Evolutionary conservation across 1,140 invertebrate genomes (phyloP).

Genomic region (Choristoneura fumiferana): DNA sequence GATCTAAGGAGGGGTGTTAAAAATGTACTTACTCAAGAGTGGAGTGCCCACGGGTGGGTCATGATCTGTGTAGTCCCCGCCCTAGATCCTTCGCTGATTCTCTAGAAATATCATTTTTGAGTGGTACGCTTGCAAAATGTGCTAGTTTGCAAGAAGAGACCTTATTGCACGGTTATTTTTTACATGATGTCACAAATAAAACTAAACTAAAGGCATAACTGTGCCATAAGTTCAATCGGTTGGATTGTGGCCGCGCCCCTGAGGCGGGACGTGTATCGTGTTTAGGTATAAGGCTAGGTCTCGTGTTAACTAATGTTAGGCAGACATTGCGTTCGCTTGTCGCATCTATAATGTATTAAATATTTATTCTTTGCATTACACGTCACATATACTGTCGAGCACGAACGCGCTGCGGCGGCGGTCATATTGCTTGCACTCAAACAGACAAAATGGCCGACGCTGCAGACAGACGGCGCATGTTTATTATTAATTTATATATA

Average conservation of each 20-base stretch:
- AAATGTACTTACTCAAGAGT: too few species aligned
- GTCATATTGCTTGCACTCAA: constrained; percentile 14
- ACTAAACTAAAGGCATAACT: too few species aligned
- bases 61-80: too few species aligned
- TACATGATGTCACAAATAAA: too few species aligned
- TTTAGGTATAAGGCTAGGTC: constrained; percentile 65
- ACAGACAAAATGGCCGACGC: neutral
- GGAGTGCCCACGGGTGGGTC: too few species aligned
- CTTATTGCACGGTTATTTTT: too few species aligned
- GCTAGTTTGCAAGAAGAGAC: too few species aligned
- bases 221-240: too few species aligned
- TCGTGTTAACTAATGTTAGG: constrained; percentile 75
- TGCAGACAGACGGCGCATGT: constrained; percentile 15
- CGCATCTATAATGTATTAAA: constrained; percentile 43
- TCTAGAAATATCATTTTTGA: too few species aligned
- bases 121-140: too few species aligned
- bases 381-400: constrained; percentile 21
- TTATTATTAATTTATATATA: constrained; percentile 54
- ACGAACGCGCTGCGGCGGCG: constrained; percentile 22
- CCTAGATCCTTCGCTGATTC: too few species aligned
- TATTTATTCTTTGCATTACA: constrained; percentile 46
- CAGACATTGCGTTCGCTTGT: constrained; percentile 66
- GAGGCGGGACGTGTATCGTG: constrained; percentile 47
- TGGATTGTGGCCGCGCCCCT: constrained; percentile 14
- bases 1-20: too few species aligned